Conservation (phyloP, 2,888 invertebrate species). For the Himalopsyche japonica region DNA sequence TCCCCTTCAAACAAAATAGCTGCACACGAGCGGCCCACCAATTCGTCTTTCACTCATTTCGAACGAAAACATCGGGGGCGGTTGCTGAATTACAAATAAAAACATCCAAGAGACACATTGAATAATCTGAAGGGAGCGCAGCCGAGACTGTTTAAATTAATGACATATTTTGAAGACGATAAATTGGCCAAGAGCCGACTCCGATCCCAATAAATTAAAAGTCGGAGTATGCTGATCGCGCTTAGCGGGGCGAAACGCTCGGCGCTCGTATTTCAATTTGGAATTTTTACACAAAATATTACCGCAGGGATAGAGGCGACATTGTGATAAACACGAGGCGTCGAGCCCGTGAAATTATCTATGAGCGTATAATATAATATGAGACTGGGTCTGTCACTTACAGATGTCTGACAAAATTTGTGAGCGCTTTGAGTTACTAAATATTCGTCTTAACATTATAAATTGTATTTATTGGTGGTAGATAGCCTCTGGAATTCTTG, state of each 20-base stretch:
- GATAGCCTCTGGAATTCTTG: not conserved
- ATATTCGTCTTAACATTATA: not conserved
- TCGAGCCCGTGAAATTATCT: not conserved
- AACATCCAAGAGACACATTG: slow-evolving; percentile 32
- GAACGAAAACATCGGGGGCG: slow-evolving; percentile 32
- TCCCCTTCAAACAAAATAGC: not conserved
- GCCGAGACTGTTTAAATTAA: slow-evolving; percentile 30
- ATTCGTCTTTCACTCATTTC: slow-evolving; percentile 20
- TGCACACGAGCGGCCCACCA: slow-evolving; percentile 12
- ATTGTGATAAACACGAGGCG: not conserved
- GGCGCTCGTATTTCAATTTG: not conserved
- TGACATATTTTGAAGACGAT: slow-evolving; percentile 39
- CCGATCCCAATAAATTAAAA: slow-evolving; percentile 35
- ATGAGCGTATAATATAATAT: not conserved
- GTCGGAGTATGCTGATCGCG: slow-evolving; percentile 12
- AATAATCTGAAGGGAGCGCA: slow-evolving; percentile 32
- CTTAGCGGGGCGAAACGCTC: not conserved
- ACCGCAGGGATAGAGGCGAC: not conserved
- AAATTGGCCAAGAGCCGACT: slow-evolving; percentile 34
- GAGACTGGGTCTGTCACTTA: not conserved
- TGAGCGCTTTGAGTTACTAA: not conserved
- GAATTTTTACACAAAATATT: not conserved
- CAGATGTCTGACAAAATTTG: not conserved
- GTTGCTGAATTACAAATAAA: slow-evolving; percentile 32
- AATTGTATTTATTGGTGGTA: not conserved